phyloP scores from a whole-genome alignment of 2,888 invertebrate genomes.

The Habroteleia sp. region DNA sequence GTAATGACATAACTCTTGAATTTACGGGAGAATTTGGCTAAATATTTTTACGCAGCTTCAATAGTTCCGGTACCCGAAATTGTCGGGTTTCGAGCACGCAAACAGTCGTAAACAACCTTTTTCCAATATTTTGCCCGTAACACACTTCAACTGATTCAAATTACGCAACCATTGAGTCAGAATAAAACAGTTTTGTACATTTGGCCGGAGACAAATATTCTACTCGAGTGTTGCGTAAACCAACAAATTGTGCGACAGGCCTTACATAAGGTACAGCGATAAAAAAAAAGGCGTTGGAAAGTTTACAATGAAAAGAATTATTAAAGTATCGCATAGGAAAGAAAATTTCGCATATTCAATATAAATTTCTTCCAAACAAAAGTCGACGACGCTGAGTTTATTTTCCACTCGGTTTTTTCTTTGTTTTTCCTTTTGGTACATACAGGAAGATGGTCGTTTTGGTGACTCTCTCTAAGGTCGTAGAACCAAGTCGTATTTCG shows the following conservation, averaged over 20 bases:
- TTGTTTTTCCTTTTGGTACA: slow-evolving; percentile 36
- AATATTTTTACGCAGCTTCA: neutral
- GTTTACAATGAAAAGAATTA: slow-evolving; percentile 9
- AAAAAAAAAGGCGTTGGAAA: slow-evolving; percentile 23
- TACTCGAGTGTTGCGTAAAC: slow-evolving; percentile 67
- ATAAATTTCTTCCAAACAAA: slow-evolving; percentile 27
- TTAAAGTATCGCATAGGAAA: slow-evolving; percentile 17
- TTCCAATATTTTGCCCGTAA: slow-evolving; percentile 24
- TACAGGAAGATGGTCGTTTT: slow-evolving; percentile 54
- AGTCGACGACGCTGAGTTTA: slow-evolving; percentile 7
- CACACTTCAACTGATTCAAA: slow-evolving; percentile 45
- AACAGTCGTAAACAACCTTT: slow-evolving; percentile 25
- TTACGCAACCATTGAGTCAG: slow-evolving; percentile 42
- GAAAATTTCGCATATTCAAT: slow-evolving; percentile 11
- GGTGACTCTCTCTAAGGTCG: slow-evolving; percentile 65
- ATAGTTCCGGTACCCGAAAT: neutral
- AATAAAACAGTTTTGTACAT: slow-evolving; percentile 32
- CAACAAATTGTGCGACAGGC: slow-evolving; percentile 70
- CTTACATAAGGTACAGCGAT: slow-evolving; percentile 66
- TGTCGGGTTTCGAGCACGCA: neutral
- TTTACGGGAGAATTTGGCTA: neutral
- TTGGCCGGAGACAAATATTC: slow-evolving; percentile 59
- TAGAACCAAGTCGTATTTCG: slow-evolving; percentile 67
- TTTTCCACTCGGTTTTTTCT: slow-evolving; percentile 22
- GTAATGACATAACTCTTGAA: neutral